Conservation (phyloP, 2,888 invertebrate genomes). For the Stomorhina lunata region DNA sequence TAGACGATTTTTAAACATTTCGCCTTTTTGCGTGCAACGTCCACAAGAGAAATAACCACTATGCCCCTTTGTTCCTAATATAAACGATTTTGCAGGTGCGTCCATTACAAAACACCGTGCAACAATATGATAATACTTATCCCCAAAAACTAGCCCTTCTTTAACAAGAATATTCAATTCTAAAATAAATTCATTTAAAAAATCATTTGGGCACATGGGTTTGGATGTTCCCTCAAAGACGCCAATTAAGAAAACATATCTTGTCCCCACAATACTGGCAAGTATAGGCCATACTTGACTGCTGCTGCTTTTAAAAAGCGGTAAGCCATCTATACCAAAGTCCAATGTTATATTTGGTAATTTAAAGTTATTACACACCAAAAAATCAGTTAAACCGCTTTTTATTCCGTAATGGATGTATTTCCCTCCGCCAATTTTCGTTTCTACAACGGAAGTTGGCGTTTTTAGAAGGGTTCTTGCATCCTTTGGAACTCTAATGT, state of each 20-base stretch:
- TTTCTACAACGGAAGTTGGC: too few species aligned
- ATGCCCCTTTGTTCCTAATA: background rate
- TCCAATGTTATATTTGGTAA: background rate
- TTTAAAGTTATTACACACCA: background rate
- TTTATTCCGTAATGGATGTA: background rate
- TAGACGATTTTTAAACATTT: too few species aligned
- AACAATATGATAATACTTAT: background rate
- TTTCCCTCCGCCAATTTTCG: background rate
- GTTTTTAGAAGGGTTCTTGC: too few species aligned
- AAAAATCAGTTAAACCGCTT: conserved; percentile 13
- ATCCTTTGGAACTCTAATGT: too few species aligned
- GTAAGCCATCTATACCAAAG: background rate
- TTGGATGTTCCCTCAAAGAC: background rate
- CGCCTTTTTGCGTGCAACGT: too few species aligned
- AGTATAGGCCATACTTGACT: background rate
- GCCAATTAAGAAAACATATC: conserved; percentile 6
- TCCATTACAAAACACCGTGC: too few species aligned
- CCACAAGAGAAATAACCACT: conserved; percentile 9
- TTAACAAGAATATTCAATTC: too few species aligned
- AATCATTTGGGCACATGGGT: too few species aligned
- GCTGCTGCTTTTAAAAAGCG: background rate
- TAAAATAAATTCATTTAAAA: background rate
- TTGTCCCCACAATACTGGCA: background rate
- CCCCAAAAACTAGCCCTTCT: background rate
- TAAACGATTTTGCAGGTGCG: background rate